Percentiles rank a stretch among this genome's conserved stretches.
phyloP scores from a whole-genome alignment of 2,888 invertebrate genomes.

The Sepioteuthis lessoniana region DNA sequence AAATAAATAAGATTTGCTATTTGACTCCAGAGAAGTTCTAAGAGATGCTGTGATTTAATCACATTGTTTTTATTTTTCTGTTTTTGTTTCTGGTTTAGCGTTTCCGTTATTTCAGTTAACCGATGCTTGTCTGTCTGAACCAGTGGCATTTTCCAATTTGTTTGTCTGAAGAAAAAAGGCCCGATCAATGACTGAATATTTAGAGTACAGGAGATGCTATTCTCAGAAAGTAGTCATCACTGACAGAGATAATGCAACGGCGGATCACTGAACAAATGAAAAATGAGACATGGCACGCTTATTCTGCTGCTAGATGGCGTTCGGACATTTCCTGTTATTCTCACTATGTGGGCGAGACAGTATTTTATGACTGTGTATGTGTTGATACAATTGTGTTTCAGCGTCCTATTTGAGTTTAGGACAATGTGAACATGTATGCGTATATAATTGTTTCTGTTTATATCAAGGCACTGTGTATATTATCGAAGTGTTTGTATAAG shows the following conservation, averaged over 20 bases:
- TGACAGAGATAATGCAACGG: not conserved
- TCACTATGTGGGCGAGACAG: not conserved
- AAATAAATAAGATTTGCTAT: not conserved
- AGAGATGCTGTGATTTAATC: no score
- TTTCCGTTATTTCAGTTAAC: not conserved
- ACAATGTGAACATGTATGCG: not conserved
- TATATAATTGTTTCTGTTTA: not conserved
- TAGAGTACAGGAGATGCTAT: not conserved
- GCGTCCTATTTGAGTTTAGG: not conserved
- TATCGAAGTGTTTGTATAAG: not conserved
- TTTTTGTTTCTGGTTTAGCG: not conserved
- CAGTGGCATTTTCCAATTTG: not conserved
- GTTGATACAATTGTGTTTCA: not conserved
- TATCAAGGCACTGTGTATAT: not conserved
- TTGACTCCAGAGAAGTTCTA: not conserved
- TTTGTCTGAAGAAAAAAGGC: not conserved
- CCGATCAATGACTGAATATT: not conserved
- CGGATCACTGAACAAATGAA: not conserved
- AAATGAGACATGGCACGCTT: not conserved
- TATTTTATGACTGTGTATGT: not conserved
- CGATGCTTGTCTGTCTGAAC: not conserved
- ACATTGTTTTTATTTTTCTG: not conserved
- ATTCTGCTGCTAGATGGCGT: not conserved
- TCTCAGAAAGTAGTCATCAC: not conserved
- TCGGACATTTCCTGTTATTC: slow-evolving; percentile 12